Evolutionary conservation across 37 sponge, comb jelly and placozoan genomes (phyloP).

Genomic region (Agelas oroides): DNA sequence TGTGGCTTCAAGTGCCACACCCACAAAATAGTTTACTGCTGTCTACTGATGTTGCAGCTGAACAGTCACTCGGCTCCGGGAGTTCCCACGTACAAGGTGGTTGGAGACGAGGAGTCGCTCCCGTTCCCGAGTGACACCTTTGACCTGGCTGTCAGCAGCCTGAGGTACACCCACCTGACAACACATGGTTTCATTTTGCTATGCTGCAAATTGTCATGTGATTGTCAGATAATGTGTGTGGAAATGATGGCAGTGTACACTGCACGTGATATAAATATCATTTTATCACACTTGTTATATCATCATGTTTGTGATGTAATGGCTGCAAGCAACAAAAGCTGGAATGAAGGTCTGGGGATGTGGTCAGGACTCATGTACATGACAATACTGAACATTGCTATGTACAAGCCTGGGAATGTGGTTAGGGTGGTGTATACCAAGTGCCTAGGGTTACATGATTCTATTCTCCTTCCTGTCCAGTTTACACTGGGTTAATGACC

Average conservation of each 20-base stretch:
- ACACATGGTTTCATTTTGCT: not conserved
- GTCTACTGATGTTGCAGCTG: conserved; percentile 4
- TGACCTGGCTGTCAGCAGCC: conserved; percentile 71
- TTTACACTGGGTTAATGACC: conserved; percentile 86
- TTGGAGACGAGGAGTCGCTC: conserved; percentile 81
- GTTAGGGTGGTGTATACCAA: too few species aligned
- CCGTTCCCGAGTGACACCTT: conserved; percentile 75
- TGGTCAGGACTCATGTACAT: too few species aligned
- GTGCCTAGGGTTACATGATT: too few species aligned
- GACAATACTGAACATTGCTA: too few species aligned
- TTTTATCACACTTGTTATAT: not conserved
- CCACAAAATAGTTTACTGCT: too few species aligned
- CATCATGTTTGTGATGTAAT: conserved; percentile 8
- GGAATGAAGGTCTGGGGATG: too few species aligned
- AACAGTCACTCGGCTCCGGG: conserved; percentile 14
- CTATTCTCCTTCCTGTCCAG: not conserved
- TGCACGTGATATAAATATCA: not conserved
- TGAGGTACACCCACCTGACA: too few species aligned
- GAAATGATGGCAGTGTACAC: not conserved
- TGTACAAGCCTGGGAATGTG: too few species aligned
- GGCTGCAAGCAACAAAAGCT: too few species aligned
- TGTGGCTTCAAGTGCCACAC: too few species aligned
- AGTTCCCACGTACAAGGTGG: conserved; percentile 53
- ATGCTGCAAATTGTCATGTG: not conserved
- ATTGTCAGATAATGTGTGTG: not conserved